Percentiles rank a stretch among this genome's conserved stretches.
Conservation (phyloP, 2,888 invertebrate genomes). For the Keiferia lycopersicella region DNA sequence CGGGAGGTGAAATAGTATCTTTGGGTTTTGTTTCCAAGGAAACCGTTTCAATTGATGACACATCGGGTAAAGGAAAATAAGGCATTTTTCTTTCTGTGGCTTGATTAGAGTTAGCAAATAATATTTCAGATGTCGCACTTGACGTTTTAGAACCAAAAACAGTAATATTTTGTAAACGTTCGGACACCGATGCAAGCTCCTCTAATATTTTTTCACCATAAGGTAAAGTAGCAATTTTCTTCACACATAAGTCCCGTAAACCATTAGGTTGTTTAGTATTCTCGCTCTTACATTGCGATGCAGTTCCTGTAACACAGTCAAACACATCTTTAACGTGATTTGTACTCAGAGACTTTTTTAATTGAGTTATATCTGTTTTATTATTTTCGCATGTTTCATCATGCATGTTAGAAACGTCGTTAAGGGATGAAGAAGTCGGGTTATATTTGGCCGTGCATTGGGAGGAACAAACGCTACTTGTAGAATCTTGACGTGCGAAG, state of each 20-base stretch:
- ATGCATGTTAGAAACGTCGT: constrained; percentile 81
- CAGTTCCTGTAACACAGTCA: constrained; percentile 63
- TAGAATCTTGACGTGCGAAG: constrained; percentile 80
- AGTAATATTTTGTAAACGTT: constrained; percentile 72
- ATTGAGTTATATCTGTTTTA: constrained; percentile 41
- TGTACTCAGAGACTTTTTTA: constrained; percentile 40
- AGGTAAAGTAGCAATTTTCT: constrained; percentile 84
- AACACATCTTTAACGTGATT: constrained; percentile 72
- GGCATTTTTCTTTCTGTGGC: constrained; percentile 58
- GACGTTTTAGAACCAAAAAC: constrained; percentile 39
- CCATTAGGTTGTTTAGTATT: constrained; percentile 62
- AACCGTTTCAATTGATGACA: constrained; percentile 71
- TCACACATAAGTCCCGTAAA: constrained; percentile 84
- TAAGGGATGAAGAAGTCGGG: constrained; percentile 81
- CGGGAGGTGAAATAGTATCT: constrained; percentile 61
- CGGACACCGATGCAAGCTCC: constrained; percentile 84
- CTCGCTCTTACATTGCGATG: constrained; percentile 40
- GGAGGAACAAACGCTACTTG: constrained; percentile 84
- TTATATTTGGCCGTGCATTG: constrained; percentile 87
- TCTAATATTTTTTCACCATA: constrained; percentile 86
- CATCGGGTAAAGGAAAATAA: constrained; percentile 68
- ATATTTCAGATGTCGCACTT: constrained; percentile 5
- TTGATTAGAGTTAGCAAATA: constrained; percentile 16
- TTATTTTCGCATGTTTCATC: constrained; percentile 57
- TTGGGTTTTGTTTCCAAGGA: constrained; percentile 51